Conservation (phyloP, 2,797 vertebrate genomes). For the Echiichthys vipera region DNA sequence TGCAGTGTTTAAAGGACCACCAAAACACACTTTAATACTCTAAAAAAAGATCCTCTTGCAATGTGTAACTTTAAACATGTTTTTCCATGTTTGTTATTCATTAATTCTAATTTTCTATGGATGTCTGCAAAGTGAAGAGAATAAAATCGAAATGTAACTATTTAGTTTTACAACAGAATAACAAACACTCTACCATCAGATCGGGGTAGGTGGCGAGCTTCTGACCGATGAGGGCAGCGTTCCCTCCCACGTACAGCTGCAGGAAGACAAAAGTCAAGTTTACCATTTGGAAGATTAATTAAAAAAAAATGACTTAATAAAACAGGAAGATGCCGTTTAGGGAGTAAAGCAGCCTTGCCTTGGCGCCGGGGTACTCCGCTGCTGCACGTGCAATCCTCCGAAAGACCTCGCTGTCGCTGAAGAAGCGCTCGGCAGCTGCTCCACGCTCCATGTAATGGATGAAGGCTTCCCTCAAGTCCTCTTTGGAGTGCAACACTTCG, state of each 20-base stretch:
- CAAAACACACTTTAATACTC: neutral
- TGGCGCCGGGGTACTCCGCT: conserved; percentile 89
- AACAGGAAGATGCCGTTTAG: neutral
- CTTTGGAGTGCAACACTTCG: conserved; percentile 84
- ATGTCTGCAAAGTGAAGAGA: neutral
- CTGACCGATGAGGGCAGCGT: conserved; percentile 98
- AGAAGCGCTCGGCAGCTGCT: conserved; percentile 96
- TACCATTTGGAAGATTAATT: neutral
- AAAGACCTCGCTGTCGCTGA: conserved; percentile 88
- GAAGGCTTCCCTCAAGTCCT: conserved; percentile 92
- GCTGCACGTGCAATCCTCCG: conserved; percentile 88
- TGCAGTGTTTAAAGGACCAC: neutral
- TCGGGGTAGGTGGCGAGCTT: conserved; percentile 91
- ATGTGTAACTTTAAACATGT: neutral
- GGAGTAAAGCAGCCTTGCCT: conserved; percentile 80
- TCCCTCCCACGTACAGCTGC: conserved; percentile 97
- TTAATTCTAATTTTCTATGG: neutral
- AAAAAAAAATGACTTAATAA: neutral
- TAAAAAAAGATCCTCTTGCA: neutral
- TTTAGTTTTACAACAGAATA: conserved; percentile 6
- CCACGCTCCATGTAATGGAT: conserved; percentile 92
- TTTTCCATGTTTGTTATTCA: neutral
- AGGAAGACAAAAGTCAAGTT: conserved; percentile 51
- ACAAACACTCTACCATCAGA: conserved; percentile 83
- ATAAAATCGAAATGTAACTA: too few species aligned